A percentile compares a stretch with the other conserved stretches of the same genome.
Evolutionary conservation across 2,888 invertebrate genomes (phyloP).

Genomic region (Clistopyga incitator): DNA sequence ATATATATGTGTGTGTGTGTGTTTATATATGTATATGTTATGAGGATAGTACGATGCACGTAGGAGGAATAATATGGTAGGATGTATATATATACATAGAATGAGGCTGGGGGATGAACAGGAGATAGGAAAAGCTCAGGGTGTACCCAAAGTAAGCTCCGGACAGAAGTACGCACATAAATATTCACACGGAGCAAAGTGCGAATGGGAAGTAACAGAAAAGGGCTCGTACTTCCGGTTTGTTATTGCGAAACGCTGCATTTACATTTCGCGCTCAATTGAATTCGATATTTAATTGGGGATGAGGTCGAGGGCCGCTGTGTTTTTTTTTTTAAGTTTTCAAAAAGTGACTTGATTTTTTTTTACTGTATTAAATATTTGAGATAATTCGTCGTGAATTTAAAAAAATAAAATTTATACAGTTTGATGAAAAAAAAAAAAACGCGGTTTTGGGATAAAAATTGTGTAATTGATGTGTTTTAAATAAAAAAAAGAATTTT

Average conservation of each 20-base stretch:
- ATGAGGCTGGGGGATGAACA: slow-evolving; percentile 10
- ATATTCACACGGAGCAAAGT: slow-evolving; percentile 1
- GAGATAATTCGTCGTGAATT: too few species aligned
- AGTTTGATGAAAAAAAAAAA: too few species aligned
- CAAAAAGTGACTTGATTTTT: too few species aligned
- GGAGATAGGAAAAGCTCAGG: slow-evolving; percentile 40
- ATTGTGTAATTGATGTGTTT: too few species aligned
- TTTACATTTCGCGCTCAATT: slow-evolving; percentile 19
- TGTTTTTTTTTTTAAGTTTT: neutral
- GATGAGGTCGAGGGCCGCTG: neutral
- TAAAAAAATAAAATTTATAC: too few species aligned
- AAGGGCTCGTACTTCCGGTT: slow-evolving; percentile 42
- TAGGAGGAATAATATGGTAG: slow-evolving; percentile 58
- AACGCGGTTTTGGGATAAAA: too few species aligned
- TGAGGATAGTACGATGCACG: slow-evolving; percentile 35
- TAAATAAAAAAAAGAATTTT: too few species aligned
- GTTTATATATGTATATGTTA: neutral
- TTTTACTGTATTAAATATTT: neutral
- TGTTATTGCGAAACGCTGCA: slow-evolving; percentile 26
- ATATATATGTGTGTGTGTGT: neutral
- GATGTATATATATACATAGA: slow-evolving; percentile 15
- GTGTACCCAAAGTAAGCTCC: slow-evolving; percentile 27
- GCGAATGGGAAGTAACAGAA: slow-evolving; percentile 37
- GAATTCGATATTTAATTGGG: slow-evolving; percentile 22
- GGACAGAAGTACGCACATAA: slow-evolving; percentile 28